Conservation (phyloP, 92 coral and sea anemone genomes). For the Bergia sp. region DNA sequence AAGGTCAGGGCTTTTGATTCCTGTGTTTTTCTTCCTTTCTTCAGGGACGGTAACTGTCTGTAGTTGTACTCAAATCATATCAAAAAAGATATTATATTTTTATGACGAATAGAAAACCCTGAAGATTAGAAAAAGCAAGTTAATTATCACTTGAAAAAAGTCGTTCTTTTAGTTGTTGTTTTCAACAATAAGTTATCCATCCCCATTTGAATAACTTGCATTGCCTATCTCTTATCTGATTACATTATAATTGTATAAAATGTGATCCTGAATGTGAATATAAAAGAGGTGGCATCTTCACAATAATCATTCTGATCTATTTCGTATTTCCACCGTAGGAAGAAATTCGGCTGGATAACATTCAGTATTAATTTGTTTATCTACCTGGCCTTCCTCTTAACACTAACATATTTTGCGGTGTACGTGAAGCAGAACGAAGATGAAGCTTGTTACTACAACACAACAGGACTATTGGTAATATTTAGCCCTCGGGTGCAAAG, state of each 20-base stretch:
- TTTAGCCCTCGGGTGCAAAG: neutral
- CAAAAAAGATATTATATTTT: too few relatives aligned
- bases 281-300: too few relatives aligned
- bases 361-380: constrained; percentile 67
- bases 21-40: neutral
- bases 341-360: constrained; percentile 84
- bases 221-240: too few relatives aligned
- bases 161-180: too few relatives aligned
- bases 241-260: neutral
- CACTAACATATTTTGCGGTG: constrained; percentile 73
- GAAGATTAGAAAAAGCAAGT: too few relatives aligned
- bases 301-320: neutral
- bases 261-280: too few relatives aligned
- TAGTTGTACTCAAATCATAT: too few relatives aligned
- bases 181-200: too few relatives aligned
- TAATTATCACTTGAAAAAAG: too few relatives aligned
- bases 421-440: constrained; percentile 64
- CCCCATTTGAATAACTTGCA: too few relatives aligned
- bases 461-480: constrained; percentile 28
- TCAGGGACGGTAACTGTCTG: too few relatives aligned
- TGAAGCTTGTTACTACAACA: constrained; percentile 55
- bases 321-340: constrained; percentile 45
- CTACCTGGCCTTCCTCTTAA: constrained; percentile 74
- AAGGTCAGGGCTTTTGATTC: neutral
- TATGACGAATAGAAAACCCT: too few relatives aligned